Evolutionary conservation across 1,140 invertebrate genomes (phyloP).

Genomic region (Heliconius eleuchia): DNA sequence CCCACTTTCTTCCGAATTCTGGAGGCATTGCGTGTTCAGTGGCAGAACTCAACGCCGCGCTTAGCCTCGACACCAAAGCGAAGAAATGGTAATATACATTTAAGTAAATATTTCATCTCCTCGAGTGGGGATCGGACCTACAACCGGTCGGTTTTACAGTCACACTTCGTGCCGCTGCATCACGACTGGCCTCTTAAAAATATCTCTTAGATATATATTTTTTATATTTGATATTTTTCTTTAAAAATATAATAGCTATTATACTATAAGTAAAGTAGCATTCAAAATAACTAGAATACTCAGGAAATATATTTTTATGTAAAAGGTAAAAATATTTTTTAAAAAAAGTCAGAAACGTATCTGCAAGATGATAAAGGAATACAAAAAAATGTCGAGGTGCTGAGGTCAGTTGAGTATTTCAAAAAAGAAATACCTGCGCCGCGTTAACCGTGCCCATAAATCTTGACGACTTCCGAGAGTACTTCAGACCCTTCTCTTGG

Average conservation of each 20-base stretch:
- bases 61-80: too few relatives aligned
- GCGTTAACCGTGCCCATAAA: constrained; percentile 65
- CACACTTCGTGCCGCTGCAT: too few relatives aligned
- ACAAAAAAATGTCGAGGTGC: background rate
- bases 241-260: background rate
- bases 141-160: too few relatives aligned
- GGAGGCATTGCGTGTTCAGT: too few relatives aligned
- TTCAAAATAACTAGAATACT: background rate
- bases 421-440: constrained; percentile 61
- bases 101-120: too few relatives aligned
- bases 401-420: constrained; percentile 18
- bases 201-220: background rate
- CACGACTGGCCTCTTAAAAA: too few relatives aligned
- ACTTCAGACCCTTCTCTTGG: constrained; percentile 57
- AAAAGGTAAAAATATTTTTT: constrained; percentile 10
- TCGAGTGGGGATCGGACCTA: too few relatives aligned
- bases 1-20: too few relatives aligned
- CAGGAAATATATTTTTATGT: background rate
- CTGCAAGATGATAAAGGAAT: constrained; percentile 1
- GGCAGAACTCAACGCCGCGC: too few relatives aligned
- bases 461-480: constrained; percentile 62
- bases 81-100: too few relatives aligned
- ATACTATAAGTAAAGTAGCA: background rate
- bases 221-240: background rate
- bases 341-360: background rate